phyloP scores from a whole-genome alignment of 2,113 vertebrate genomes.

The Tachysurus vachellii region DNA sequence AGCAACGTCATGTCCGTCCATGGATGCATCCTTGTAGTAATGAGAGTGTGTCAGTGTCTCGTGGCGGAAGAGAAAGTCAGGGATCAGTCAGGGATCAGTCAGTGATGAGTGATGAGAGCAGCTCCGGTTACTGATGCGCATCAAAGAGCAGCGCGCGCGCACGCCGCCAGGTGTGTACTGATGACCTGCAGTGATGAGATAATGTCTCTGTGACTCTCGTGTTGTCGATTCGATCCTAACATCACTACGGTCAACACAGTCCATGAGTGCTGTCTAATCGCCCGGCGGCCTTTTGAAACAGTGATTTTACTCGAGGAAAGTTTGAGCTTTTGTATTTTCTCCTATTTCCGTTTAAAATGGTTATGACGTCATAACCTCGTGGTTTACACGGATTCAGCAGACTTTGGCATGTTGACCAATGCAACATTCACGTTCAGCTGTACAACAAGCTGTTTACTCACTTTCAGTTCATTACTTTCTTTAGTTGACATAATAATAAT shows the following conservation, averaged over 20 bases:
- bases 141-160: neutral
- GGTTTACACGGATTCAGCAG: neutral
- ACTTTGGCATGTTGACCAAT: neutral
- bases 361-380: neutral
- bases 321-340: neutral
- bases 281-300: neutral
- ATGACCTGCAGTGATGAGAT: constrained; percentile 35
- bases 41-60: neutral
- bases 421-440: neutral
- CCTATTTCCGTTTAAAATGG: neutral
- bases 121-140: constrained; percentile 32
- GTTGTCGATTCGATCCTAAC: constrained; percentile 50
- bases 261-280: neutral
- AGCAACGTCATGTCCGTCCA: neutral
- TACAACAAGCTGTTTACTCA: neutral
- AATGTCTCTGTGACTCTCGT: constrained; percentile 58
- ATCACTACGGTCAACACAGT: neutral
- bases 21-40: neutral
- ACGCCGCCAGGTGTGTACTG: constrained; percentile 34
- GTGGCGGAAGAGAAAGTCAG: constrained; percentile 1
- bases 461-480: neutral
- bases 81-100: neutral
- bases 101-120: constrained; percentile 25
- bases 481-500: neutral
- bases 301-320: neutral